A percentile compares a stretch with the other conserved stretches of the same genome.
Conservation (phyloP, 2,113 vertebrate species). For the Apodemus speciosus region DNA sequence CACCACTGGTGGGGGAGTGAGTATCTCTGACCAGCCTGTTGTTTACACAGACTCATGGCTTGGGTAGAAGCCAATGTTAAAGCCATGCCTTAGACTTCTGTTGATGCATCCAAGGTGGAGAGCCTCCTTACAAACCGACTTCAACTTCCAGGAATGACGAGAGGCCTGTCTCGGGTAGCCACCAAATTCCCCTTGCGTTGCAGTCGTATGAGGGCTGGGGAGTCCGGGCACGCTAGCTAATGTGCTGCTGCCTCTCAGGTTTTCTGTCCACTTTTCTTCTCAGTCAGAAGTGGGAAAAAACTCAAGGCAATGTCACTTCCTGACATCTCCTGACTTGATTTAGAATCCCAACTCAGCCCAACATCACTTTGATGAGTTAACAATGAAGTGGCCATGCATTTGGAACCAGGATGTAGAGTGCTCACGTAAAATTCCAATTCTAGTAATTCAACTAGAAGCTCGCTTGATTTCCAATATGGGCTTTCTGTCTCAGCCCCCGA, state of each 20-base stretch:
- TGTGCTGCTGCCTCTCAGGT: background rate
- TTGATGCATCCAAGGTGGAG: background rate
- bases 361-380: background rate
- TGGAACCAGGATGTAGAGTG: background rate
- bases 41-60: background rate
- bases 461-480: accelerated
- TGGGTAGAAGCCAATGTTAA: conserved; percentile 7
- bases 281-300: background rate
- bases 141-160: background rate
- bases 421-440: background rate
- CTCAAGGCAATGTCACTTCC: background rate
- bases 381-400: background rate
- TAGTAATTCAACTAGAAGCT: background rate
- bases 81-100: background rate
- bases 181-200: background rate
- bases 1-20: background rate
- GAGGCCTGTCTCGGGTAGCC: background rate
- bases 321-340: background rate
- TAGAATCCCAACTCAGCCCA: background rate
- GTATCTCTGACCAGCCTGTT: background rate
- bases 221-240: background rate
- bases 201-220: background rate
- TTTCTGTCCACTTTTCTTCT: background rate
- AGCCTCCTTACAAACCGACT: background rate
- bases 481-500: background rate